Evolutionary conservation across 2,888 invertebrate genomes (phyloP), one percentile per base, ranked within the genome.

Genomic region (Caenorhabditis afra): DNA sequence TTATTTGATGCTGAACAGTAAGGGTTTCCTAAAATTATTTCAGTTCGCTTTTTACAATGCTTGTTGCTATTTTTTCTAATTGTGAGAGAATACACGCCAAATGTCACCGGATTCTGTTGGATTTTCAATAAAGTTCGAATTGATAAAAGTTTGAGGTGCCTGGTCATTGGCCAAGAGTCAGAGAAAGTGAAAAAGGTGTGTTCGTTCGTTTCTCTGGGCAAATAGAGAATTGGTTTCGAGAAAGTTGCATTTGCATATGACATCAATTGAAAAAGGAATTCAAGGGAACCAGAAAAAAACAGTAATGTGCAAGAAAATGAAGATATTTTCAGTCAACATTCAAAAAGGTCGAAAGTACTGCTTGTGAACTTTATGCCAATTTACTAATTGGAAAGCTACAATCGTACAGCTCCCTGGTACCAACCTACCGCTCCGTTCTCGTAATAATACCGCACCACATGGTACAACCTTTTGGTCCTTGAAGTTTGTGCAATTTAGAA

Each of bases 111-210:
- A 5, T 29, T 29, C 4, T 7, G 7, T 7, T 29, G 29, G 29
- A 29, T 29, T 29, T 29, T 7, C 57, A 64, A 73, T 73, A 73
- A 64, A 73, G 35, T 29, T 67, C 37, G 37, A 29, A 29, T 12
- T 39, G 23, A 1, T 7, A 4, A 47, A 22, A 29, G n/a, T n/a
- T n/a, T n/a, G n/a, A n/a, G n/a, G n/a, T n/a, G n/a, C n/a, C n/a
- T n/a, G n/a, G n/a, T n/a, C n/a, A n/a, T n/a, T n/a, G n/a, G n/a
- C n/a, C n/a, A n/a, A 44, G 22, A n/a, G 29, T 12, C 45, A 23
- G 39, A 37, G 14, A 39, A 12, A 18, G 11, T 12, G 44, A 41
- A 37, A 61, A 61, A 55, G 58, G 62, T 61, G 55, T 70, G 70
- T 47, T 52, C 59, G 29, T 29, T n/a, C n/a, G n/a, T 14, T 3